Evolutionary conservation across 2,888 invertebrate genomes (phyloP), one percentile per base, ranked within the genome.

Genomic region (Eristalis pertinax): DNA sequence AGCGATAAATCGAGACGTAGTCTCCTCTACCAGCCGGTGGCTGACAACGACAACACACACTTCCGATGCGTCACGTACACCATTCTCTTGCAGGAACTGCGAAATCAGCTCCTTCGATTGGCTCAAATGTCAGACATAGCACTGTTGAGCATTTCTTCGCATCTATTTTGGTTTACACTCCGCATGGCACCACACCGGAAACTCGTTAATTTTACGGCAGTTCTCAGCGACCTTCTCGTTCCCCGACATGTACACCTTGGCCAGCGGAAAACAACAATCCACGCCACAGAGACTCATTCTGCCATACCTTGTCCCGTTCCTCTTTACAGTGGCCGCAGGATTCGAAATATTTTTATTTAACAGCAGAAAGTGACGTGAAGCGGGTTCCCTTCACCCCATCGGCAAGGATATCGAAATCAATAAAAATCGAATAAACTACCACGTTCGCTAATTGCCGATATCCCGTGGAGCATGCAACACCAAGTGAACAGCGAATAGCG

Each of bases 401-500:
- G 50, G 7, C 50, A 43, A 5, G n/a, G 43, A 13, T 19, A 19
- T 50, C 19, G 50, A 26, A 65, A 65, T 35, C 32, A 11, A 65
- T 35, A 35, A 35, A 35, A 65, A 32, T 65, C 35, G 5, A 19
- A 38, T 38, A 65, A 35, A 65, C 29, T 35, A 65, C 19, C n/a
- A 38, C n/a, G 35, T 69, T 19, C 65, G 41, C 43, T 67, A 22
- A 67, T 67, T 24, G 24, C 7, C 50, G 50, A 50, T 50, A 11
- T 60, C 26, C 60, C 15, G 60, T 60, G 26, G 24, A 24, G 15
- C 60, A 60, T 60, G 60, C 60, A 15, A 60, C 24, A 15, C 62
- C 64, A 32, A 80, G 68, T 43, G 67, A 60, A 35, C 38, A 67
- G 15, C 67, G 67, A 60, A 35, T 29, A 67, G 15, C 67, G 13